Base-by-base conservation (phyloP, 2,797 vertebrate species). In the Pseudotriccus pelzelni region DNA sequence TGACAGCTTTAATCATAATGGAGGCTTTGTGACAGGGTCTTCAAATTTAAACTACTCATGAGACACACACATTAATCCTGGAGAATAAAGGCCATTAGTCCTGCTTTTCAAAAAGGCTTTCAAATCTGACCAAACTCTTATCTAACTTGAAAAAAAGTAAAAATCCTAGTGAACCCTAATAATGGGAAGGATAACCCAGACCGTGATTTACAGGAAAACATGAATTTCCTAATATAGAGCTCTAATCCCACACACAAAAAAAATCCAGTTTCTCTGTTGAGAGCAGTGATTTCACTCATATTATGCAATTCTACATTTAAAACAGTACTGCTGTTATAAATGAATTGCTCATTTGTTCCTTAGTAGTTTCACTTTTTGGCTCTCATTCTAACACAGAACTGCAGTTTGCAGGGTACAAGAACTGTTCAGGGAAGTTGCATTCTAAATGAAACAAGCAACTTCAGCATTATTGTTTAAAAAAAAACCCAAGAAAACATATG, bases 1-100 rank as follows among this genome's bases (percentile, higher is more conserved):
- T 67, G 87, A 74, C 70, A 92, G 44, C 25, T 94, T 92, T 87
- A 90, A 80, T 80, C 52, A 41, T 83, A 89, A 79, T n/a, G 43
- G 53, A 70, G 12, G 39, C 56, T 73, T 81, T 73, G 70, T 95
- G 86, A 90, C 75, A 82, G 16, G 22, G 59, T 69, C 74, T 92
- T 93, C 90, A 87, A 66, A 92, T 22, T 87, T 83, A 52, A 93
- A 67, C 68, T 84, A 15, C 75, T 67, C 47, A 69, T 68, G n/a
- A 84, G 73, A 88, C 53, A 93, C 14, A 19, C 4, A 49, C 21
- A 83, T 82, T 92, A 94, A 92, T 92, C 47, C 70, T 76, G 59
- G 47, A 59, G 41, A 92, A 64, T 15, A 92, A 89, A 93, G 37
- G 41, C 19, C 49, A 74, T 93, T 91, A 93, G 68, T 44, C 8